phyloP scores from a whole-genome alignment of 2,113 vertebrate genomes.

The Leucopsar rothschildi region DNA sequence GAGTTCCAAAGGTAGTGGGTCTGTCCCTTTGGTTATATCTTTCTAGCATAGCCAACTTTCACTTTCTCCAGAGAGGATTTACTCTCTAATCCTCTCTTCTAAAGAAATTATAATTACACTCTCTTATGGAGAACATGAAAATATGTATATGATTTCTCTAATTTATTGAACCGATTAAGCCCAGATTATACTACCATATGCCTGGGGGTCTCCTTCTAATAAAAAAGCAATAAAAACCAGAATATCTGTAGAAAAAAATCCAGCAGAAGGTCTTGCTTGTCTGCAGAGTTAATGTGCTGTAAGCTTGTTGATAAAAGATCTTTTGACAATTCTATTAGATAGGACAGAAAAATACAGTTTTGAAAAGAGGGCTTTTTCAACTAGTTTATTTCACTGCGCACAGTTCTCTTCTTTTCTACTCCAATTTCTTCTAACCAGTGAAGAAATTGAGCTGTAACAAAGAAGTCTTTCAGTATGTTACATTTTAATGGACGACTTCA shows the following conservation, averaged over 20 bases:
- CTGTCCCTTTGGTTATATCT: background rate
- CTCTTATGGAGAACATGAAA: background rate
- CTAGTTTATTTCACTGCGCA: background rate
- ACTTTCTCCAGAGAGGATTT: background rate
- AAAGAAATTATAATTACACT: background rate
- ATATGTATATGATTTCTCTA: background rate
- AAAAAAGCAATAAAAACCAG: background rate
- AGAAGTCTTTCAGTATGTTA: background rate
- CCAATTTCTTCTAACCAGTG: background rate
- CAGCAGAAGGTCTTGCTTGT: background rate
- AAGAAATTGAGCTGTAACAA: background rate
- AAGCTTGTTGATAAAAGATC: background rate
- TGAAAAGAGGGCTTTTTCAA: background rate
- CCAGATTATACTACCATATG: background rate
- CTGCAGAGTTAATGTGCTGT: background rate
- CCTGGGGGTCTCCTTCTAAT: background rate
- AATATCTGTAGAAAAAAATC: background rate
- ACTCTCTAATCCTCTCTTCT: background rate
- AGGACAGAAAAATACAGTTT: background rate
- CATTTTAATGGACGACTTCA: background rate
- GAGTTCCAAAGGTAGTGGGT: background rate
- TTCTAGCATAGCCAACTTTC: background rate
- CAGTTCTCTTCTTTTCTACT: background rate
- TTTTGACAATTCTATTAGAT: background rate
- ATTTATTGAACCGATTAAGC: background rate